Percentiles rank a stretch among this genome's conserved stretches.
Conservation (phyloP, 2,797 vertebrate genomes). For the Bovichtus variegatus region DNA sequence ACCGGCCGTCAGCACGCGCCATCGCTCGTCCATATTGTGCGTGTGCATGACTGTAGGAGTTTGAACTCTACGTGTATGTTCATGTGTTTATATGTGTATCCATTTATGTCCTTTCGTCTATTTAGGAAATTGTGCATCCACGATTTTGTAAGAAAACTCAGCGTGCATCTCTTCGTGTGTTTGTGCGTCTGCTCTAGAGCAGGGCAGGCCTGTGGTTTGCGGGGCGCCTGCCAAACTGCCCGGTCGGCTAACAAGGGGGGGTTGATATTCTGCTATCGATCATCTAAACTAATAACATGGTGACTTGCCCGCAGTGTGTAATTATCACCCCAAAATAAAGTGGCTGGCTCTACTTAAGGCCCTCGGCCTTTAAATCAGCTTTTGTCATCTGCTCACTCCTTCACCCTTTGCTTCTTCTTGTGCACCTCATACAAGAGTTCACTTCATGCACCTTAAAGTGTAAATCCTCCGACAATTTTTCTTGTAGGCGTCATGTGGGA, state of each 20-base stretch:
- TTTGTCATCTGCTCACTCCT: conserved; percentile 47
- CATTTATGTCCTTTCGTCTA: conserved; percentile 34
- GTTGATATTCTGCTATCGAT: conserved; percentile 84
- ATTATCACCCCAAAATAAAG: conserved; percentile 86
- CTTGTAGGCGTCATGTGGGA: conserved; percentile 33
- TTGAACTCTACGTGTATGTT: conserved; percentile 26
- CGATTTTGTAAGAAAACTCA: conserved; percentile 24
- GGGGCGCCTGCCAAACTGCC: conserved; percentile 61
- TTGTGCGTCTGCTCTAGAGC: conserved; percentile 49
- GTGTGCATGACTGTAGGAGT: conserved; percentile 37
- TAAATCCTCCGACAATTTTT: conserved; percentile 29
- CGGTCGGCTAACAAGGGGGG: conserved; percentile 48
- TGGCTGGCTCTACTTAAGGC: conserved; percentile 51
- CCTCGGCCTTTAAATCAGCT: conserved; percentile 55
- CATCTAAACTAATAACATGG: conserved; percentile 82
- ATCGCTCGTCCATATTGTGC: conserved; percentile 17
- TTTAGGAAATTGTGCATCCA: conserved; percentile 12
- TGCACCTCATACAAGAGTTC: not conserved
- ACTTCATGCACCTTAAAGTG: conserved; percentile 31
- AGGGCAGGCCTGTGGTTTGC: conserved; percentile 67
- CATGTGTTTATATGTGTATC: conserved; percentile 22
- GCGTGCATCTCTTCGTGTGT: conserved; percentile 2
- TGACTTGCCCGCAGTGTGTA: conserved; percentile 64
- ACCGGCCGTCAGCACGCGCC: conserved; percentile 62
- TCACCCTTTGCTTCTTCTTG: conserved; percentile 11